Percentiles rank a stretch among this genome's conserved stretches.
Conservation (phyloP, 2,888 invertebrate species). For the Hydroisotoma schaefferi region DNA sequence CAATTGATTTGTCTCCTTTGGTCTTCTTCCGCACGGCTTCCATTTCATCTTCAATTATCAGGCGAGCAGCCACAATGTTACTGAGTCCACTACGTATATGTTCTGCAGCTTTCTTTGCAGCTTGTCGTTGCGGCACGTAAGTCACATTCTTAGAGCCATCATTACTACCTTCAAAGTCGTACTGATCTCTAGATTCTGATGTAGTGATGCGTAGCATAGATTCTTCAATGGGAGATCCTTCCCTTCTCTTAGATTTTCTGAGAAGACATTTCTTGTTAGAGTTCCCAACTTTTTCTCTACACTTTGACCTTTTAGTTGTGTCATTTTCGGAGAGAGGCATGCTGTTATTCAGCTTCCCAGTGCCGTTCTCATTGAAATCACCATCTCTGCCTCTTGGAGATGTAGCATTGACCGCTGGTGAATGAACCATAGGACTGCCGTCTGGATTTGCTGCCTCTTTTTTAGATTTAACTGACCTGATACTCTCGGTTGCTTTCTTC, state of each 20-base stretch:
- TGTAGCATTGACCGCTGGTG: neutral
- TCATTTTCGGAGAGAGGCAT: constrained; percentile 1
- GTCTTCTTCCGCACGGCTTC: constrained; percentile 45
- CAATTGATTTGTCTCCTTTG: constrained; percentile 18
- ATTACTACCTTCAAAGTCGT: constrained; percentile 62
- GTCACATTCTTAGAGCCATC: constrained; percentile 59
- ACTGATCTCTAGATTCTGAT: constrained; percentile 52
- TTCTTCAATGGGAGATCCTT: neutral
- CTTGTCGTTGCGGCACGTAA: constrained; percentile 84
- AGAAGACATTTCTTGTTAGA: constrained; percentile 44
- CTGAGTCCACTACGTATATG: constrained; percentile 67
- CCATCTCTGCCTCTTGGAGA: constrained; percentile 3
- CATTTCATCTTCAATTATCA: constrained; percentile 49
- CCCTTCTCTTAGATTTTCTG: neutral
- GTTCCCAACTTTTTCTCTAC: constrained; percentile 49
- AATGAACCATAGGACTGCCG: too few species aligned
- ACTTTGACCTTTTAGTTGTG: constrained; percentile 54
- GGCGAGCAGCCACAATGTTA: constrained; percentile 45
- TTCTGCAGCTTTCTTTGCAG: constrained; percentile 86
- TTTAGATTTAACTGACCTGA: constrained; percentile 64
- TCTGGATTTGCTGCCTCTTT: constrained; percentile 49
- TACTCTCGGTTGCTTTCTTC: constrained; percentile 84
- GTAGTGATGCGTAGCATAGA: neutral
- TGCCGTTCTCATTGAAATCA: neutral
- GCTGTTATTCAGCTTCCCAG: constrained; percentile 6